Evolutionary conservation across 2,797 vertebrate genomes (phyloP), one percentile per base, ranked within the genome.

Genomic region (Melopsittacus undulatus): DNA sequence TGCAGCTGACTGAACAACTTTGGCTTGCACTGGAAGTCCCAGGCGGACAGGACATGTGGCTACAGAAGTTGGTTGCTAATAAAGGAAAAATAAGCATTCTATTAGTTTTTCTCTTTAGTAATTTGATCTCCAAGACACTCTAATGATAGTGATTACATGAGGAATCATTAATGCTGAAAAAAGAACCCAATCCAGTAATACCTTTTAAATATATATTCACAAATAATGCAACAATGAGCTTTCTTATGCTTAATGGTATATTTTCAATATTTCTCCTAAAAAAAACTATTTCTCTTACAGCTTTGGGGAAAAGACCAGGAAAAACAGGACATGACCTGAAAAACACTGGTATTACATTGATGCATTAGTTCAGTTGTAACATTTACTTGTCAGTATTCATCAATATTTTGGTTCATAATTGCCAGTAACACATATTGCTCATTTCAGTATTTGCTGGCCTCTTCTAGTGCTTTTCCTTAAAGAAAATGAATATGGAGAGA

Each of bases 11-110:
- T 89, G 94, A 43, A 93, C 96, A 84, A 96, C 96, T 79, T 94
- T 96, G 91, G 93, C 94, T 30, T 80, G 94, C 83, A 96, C 83
- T 0, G 95, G 96, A 17, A 97, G 95, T 13, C 96, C 95, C 21
- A 97, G 77, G 63, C 95, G 91, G 5, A 97, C 94, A 7, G 95
- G 42, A n/a, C 96, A 80, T 9, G 95, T 30, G 38, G 69, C 95
- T 76, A 96, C 87, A 3, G 95, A 90, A 2, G 96, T 8, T 2
- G 96, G 91, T 23, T 96, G 96, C 94, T 96, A 54, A 9, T 0
- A 49, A 61, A 86, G 19, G 19, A 57, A 90, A 95, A 80, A 76
- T 0, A 4, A 77, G 10, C 6, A 4, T 21, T 66, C 94, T 5
- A 22, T 8, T 32, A 6, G 11, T 67, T 38, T n/a, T 10, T 2